A percentile compares a stretch with the other conserved stretches of the same genome.
Conservation (phyloP, 2,113 vertebrate species). For the Oryzias celebensis region DNA sequence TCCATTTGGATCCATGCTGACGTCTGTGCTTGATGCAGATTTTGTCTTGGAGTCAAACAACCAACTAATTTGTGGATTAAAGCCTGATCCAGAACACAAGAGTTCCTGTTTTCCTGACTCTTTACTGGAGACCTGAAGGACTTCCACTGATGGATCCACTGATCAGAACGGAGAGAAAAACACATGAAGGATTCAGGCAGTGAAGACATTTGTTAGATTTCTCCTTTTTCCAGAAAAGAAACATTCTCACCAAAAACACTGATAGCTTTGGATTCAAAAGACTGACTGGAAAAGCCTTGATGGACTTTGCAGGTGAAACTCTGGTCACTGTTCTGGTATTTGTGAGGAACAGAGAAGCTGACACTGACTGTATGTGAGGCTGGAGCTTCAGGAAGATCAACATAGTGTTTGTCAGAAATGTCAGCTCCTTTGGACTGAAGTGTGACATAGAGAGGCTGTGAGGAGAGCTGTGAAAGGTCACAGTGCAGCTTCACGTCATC, state of each 20-base stretch:
- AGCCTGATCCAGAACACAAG: too few species aligned
- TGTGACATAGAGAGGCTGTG: conserved; percentile 47
- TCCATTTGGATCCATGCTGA: too few species aligned
- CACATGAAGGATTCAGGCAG: too few species aligned
- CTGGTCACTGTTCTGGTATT: neutral
- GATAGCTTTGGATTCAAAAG: neutral
- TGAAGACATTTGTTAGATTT: too few species aligned
- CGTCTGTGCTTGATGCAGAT: too few species aligned
- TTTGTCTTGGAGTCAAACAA: too few species aligned
- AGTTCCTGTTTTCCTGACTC: too few species aligned
- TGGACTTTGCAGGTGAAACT: conserved; percentile 32
- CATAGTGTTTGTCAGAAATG: conserved; percentile 13
- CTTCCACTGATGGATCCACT: too few species aligned
- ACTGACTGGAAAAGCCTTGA: conserved; percentile 17
- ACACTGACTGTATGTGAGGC: conserved; percentile 39
- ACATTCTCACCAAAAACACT: neutral
- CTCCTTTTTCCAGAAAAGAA: too few species aligned
- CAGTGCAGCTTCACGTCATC: conserved; percentile 53
- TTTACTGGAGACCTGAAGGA: too few species aligned
- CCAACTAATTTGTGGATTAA: too few species aligned
- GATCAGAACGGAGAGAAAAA: too few species aligned
- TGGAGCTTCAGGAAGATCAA: conserved; percentile 30
- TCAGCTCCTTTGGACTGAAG: conserved; percentile 16
- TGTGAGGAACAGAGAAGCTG: conserved; percentile 12
- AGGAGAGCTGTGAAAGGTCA: conserved; percentile 39